Evolutionary conservation across 2,113 vertebrate genomes (phyloP).

Genomic region (Rousettus leschenaultii): DNA sequence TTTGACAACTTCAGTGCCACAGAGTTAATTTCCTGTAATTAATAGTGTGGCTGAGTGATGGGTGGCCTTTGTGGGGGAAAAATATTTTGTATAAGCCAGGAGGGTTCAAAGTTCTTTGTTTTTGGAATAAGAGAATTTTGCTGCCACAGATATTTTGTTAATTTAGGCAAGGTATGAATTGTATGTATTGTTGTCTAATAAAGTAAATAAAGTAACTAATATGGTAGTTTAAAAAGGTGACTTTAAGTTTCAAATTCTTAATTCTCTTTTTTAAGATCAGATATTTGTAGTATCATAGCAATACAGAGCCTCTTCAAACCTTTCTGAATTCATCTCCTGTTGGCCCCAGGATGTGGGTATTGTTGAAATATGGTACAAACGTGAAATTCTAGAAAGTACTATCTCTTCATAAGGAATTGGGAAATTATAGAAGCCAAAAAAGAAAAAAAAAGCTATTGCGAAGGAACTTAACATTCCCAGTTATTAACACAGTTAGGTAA

Average conservation of each 20-base stretch:
- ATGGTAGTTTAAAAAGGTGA: not conserved
- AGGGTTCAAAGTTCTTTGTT: not conserved
- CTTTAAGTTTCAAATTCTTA: constrained; percentile 35
- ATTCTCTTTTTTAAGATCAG: not conserved
- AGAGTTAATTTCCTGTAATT: not conserved
- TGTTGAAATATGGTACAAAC: constrained; percentile 31
- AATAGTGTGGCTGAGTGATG: not conserved
- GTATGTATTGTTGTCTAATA: constrained; percentile 26
- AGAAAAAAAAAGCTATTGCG: not conserved
- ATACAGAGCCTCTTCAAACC: not conserved
- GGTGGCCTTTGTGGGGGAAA: not conserved
- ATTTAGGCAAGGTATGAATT: constrained; percentile 10
- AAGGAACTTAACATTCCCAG: not conserved
- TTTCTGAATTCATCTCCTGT: not conserved
- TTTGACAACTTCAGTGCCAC: not conserved
- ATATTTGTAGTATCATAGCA: not conserved
- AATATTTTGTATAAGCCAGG: not conserved
- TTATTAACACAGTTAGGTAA: constrained; percentile 16
- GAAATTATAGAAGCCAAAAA: constrained; percentile 1
- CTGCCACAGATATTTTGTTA: constrained; percentile 17
- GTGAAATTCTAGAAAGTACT: constrained; percentile 27
- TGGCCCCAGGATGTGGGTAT: not conserved
- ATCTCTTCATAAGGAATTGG: not conserved
- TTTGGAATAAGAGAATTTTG: constrained; percentile 41
- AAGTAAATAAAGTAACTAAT: constrained; percentile 40